Evolutionary conservation across 2,113 vertebrate species (phyloP).

Genomic region (Dolichallabes microphthalmus): DNA sequence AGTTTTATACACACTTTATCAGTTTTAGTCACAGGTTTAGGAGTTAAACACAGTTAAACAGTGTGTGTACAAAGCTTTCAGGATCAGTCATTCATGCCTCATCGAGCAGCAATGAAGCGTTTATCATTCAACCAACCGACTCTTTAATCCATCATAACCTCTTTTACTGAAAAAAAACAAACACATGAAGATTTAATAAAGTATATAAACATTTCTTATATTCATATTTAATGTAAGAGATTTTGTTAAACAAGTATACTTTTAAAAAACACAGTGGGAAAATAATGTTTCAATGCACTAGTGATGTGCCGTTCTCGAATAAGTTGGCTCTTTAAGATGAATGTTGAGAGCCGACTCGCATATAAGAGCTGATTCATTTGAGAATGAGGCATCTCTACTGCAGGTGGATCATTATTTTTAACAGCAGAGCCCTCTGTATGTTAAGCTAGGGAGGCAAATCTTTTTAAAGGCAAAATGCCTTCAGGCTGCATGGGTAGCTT

Average conservation of each 20-base stretch:
- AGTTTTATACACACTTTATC: constrained; percentile 19
- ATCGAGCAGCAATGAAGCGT: constrained; percentile 27
- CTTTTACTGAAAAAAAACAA: not conserved
- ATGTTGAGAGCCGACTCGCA: not conserved
- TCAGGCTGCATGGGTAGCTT: no score
- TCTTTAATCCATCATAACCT: constrained; percentile 3
- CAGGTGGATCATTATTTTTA: not conserved
- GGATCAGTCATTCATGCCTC: constrained; percentile 32
- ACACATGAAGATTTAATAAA: not conserved
- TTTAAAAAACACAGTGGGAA: not conserved
- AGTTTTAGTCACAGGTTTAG: not conserved
- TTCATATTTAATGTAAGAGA: not conserved
- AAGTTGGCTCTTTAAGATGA: not conserved
- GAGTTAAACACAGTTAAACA: not conserved
- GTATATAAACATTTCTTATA: not conserved
- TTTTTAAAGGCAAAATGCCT: not conserved
- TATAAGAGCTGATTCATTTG: not conserved
- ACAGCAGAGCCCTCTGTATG: not conserved
- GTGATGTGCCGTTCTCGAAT: not conserved
- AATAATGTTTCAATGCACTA: not conserved
- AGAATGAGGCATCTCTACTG: not conserved
- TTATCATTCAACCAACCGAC: not conserved
- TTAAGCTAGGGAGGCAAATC: not conserved
- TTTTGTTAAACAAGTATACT: not conserved
- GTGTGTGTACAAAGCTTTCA: constrained; percentile 12